These are phyloP conservation scores for Congeria kusceri DNA, from an alignment of 2,888 invertebrate genomes.

Conservation along the genomic window DNA sequence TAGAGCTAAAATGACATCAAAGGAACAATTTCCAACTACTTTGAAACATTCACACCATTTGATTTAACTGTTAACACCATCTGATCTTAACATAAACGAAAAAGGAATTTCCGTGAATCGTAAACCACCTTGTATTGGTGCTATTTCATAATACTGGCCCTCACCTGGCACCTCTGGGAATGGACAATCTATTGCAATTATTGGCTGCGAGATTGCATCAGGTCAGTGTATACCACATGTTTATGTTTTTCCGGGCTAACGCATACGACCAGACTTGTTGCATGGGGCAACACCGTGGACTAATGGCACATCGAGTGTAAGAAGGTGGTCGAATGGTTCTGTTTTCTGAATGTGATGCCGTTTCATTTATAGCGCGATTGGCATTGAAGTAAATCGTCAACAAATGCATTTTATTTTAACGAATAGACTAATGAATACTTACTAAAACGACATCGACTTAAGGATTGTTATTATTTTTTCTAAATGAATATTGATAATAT, in stretches of 20 bases:
- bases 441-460: too few species aligned
- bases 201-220: constrained; percentile 17
- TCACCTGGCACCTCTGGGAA: constrained; percentile 3
- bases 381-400: too few species aligned
- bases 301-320: too few species aligned
- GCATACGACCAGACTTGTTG: constrained; percentile 26
- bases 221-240: constrained; percentile 11
- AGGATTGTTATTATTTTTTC: too few species aligned
- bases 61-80: constrained; percentile 23
- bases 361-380: too few species aligned
- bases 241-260: constrained; percentile 29
- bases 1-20: constrained; percentile 26
- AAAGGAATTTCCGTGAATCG: constrained; percentile 31
- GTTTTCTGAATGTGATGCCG: too few species aligned
- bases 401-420: too few species aligned
- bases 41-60: not conserved
- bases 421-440: too few species aligned
- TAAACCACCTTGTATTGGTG: constrained; percentile 22
- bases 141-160: not conserved
- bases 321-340: too few species aligned
- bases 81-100: constrained; percentile 39
- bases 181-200: constrained; percentile 13
- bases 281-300: constrained; percentile 12
- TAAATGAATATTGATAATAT: too few species aligned
- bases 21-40: not conserved